A percentile compares a stretch with the other conserved stretches of the same genome.
Conservation (phyloP, 2,113 vertebrate genomes). For the Gymnobelideus leadbeateri region DNA sequence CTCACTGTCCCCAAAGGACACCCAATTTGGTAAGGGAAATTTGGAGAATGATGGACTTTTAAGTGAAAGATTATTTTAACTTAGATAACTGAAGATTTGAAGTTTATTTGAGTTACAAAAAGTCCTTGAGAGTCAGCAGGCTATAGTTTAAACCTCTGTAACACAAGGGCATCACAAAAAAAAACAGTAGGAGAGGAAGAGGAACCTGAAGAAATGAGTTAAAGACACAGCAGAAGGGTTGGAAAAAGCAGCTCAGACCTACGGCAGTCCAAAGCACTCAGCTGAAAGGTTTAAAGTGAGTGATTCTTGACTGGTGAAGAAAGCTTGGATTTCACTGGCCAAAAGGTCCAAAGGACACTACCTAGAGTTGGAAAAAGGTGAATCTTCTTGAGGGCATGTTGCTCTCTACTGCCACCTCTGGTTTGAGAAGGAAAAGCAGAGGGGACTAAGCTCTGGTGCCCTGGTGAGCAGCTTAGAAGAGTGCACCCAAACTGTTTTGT, state of each 20-base stretch:
- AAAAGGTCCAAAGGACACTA: background rate
- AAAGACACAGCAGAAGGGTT: background rate
- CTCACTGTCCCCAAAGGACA: background rate
- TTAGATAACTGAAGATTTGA: background rate
- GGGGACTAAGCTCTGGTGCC: background rate
- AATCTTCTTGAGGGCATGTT: background rate
- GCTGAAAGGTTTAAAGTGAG: no score
- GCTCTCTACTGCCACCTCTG: background rate
- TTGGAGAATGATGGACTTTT: background rate
- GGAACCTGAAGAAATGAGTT: background rate
- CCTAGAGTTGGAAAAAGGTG: background rate
- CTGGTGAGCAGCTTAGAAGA: background rate
- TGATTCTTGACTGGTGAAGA: background rate
- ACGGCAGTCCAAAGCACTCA: no score
- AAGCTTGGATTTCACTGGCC: background rate
- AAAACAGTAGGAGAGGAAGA: background rate
- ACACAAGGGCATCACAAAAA: background rate
- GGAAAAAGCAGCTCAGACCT: background rate
- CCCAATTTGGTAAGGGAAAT: background rate
- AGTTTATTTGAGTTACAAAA: background rate
- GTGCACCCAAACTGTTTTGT: background rate
- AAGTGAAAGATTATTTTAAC: background rate
- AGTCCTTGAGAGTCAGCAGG: background rate
- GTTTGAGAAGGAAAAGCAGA: background rate
- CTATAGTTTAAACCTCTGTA: background rate